phyloP scores from a whole-genome alignment of 2,797 vertebrate species.

The Lutjanus campechanus region DNA sequence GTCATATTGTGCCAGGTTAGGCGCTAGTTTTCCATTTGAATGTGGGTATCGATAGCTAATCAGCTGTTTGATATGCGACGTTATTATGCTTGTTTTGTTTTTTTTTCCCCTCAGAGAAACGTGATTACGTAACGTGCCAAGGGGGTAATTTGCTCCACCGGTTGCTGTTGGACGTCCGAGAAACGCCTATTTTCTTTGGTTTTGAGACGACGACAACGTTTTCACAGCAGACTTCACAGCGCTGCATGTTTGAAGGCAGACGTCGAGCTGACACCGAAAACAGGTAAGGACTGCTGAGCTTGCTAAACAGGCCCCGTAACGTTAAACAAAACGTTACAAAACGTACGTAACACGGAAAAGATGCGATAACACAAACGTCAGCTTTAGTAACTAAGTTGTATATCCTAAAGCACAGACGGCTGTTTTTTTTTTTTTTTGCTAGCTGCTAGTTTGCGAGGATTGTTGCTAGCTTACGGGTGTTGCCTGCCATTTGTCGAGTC shows the following conservation, averaged over 20 bases:
- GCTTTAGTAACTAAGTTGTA: too few relatives aligned
- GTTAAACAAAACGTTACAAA: neutral
- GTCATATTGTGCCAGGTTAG: too few relatives aligned
- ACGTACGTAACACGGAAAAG: neutral
- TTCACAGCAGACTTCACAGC: neutral
- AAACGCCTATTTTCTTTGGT: constrained; percentile 3
- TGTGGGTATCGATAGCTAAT: neutral
- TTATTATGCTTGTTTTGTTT: neutral
- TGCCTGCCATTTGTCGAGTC: neutral
- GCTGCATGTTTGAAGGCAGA: neutral
- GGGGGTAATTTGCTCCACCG: constrained; percentile 28
- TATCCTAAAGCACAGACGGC: neutral
- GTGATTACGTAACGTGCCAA: constrained; percentile 72
- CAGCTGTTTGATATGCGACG: neutral
- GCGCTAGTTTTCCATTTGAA: neutral
- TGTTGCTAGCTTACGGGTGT: neutral
- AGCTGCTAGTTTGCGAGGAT: neutral
- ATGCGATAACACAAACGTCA: neutral
- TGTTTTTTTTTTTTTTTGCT: neutral
- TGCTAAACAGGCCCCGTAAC: neutral
- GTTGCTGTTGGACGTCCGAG: constrained; percentile 24
- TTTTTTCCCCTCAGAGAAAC: constrained; percentile 33
- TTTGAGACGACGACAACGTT: constrained; percentile 4
- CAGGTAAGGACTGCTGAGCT: constrained; percentile 46
- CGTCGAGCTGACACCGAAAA: constrained; percentile 27